Base-by-base conservation (phyloP, 2,888 invertebrate species). In the Rhamnusium bicolor region DNA sequence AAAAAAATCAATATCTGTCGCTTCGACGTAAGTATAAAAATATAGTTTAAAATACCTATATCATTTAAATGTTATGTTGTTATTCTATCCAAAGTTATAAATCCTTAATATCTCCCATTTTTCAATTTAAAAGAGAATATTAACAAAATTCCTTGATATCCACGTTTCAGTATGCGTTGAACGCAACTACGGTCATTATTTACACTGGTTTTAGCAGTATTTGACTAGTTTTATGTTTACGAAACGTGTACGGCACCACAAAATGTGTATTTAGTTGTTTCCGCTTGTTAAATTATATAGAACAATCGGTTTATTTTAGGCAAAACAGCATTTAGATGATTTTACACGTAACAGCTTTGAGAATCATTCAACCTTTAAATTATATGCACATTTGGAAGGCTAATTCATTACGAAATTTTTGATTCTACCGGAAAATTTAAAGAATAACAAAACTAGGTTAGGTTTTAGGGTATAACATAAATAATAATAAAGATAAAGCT, bases 141-240 rank as follows among this genome's bases (percentile, higher is more conserved):
- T 32, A 12, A 7, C 7, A 12, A 32, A 10, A 40, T 14, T 40
- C 10, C 40, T 40, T 40, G n/a, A 2, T 10, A 40, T 40, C 8
- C 29, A 16, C 14, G 56, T 24, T 56, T 56, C 56, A 16, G 16
- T 14, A 16, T 27, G 56, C 7, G 7, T 8, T 29, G 8, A 29
- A 29, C 56, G 29, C 56, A 27, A 29, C 16, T 29, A 56, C 14
- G 14, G 14, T 29, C 16, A 56, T 56, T 29, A 14, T 29, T 56
- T 56, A 56, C 29, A 29, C 8, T 29, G 16, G 56, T 24, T 56
- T 54, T 56, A 56, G 27, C 56, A 56, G 56, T 56, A 29, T 56
- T 56, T 56, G 56, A 56, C 29, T 29, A 56, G 29, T 29, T 56
- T 56, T 56, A 16, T 29, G 29, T 16, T 8, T 56, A 16, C 29